Percentiles rank a stretch among this genome's conserved stretches.
These are phyloP conservation scores for Spheniscus humboldti DNA, from an alignment of 2,797 vertebrate genomes.

Conservation along the genomic window DNA sequence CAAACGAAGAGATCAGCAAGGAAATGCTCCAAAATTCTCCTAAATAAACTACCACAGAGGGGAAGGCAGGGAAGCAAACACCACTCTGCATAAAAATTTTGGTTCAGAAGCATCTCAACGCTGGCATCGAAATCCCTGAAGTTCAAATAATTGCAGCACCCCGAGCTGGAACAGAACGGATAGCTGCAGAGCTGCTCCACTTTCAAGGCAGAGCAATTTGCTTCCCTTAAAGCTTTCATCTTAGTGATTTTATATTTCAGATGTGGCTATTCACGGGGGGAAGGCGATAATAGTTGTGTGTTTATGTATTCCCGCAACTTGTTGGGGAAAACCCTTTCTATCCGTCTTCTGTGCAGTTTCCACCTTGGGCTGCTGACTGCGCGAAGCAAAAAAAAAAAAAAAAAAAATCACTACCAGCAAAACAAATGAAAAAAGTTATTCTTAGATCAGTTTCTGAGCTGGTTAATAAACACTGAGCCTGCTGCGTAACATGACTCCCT, in stretches of 20 bases:
- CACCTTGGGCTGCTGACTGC: not conserved
- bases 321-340: not conserved
- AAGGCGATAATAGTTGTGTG: not conserved
- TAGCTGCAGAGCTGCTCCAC: not conserved
- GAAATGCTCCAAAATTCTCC: not conserved
- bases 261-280: not conserved
- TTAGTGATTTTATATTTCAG: not conserved
- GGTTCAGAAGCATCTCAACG: not conserved
- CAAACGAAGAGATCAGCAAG: not conserved
- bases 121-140: not conserved
- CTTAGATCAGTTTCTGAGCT: slow-evolving; percentile 38
- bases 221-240: not conserved
- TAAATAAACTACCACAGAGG: not conserved
- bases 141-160: not conserved
- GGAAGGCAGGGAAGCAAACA: not conserved
- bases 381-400: not conserved
- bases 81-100: not conserved
- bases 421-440: slow-evolving; percentile 49
- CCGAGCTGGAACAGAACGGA: not conserved
- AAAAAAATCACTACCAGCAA: not conserved
- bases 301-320: not conserved
- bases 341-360: not conserved
- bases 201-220: not conserved
- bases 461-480: slow-evolving; percentile 43
- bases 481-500: slow-evolving; percentile 54